These are phyloP conservation scores for Potorous gilbertii DNA, from an alignment of 2,797 vertebrate genomes.

Conservation along the genomic window DNA sequence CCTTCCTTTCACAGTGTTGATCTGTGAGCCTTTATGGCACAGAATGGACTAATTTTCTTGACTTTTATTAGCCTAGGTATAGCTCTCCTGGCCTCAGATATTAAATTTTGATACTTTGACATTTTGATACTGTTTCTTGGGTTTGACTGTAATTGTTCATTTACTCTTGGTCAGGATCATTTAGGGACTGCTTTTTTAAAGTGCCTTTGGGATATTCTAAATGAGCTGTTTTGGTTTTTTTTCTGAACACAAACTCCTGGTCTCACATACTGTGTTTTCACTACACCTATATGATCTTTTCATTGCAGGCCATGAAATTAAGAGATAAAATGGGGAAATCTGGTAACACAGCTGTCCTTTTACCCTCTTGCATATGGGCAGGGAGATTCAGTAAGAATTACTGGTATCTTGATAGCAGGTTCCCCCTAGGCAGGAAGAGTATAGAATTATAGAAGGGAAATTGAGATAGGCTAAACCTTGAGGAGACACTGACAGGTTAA, in stretches of 20 bases:
- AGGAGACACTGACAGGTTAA: background rate
- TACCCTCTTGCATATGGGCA: background rate
- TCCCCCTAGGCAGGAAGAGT: background rate
- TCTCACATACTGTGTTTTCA: constrained; percentile 3
- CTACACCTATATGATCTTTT: background rate
- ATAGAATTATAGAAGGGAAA: background rate
- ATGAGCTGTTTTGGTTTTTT: constrained; percentile 21
- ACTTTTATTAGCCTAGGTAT: constrained; percentile 5
- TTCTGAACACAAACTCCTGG: constrained; percentile 33
- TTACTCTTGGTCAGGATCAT: constrained; percentile 46
- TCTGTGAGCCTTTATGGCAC: background rate
- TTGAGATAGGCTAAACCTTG: background rate
- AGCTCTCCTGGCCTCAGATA: background rate
- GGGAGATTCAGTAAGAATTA: background rate
- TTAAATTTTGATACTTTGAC: constrained; percentile 16
- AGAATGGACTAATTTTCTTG: background rate
- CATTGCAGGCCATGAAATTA: background rate
- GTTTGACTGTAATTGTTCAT: constrained; percentile 41
- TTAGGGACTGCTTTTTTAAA: constrained; percentile 27
- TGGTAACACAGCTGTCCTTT: background rate
- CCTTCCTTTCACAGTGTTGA: background rate
- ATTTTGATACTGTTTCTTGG: constrained; percentile 44
- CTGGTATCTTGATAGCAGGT: background rate
- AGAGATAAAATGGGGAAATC: background rate
- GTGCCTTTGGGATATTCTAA: constrained; percentile 49